A percentile compares a stretch with the other conserved stretches of the same genome.
These are phyloP conservation scores for Archocentrus centrarchus DNA, from an alignment of 2,113 vertebrate genomes.

Conservation along the genomic window DNA sequence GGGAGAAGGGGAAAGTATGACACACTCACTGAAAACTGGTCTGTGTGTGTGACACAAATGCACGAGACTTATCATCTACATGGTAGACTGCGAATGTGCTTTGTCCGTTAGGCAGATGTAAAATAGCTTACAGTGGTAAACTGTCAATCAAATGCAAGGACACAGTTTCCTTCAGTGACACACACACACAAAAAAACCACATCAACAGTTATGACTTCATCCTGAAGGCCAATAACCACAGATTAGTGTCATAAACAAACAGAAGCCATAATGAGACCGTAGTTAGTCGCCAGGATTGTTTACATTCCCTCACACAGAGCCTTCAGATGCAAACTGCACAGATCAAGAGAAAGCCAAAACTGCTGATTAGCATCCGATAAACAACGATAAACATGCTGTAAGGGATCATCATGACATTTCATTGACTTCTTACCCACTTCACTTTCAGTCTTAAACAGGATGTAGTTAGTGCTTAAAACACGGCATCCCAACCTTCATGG, in stretches of 20 bases:
- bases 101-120: slow-evolving; percentile 4
- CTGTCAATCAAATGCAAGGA: slow-evolving; percentile 20
- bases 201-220: slow-evolving; percentile 8
- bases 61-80: slow-evolving; percentile 7
- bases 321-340: slow-evolving; percentile 41
- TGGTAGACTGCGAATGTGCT: background rate
- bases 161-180: slow-evolving; percentile 10
- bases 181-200: background rate
- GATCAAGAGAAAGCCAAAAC: slow-evolving; percentile 41
- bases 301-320: slow-evolving; percentile 45
- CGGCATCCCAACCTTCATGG: background rate
- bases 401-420: slow-evolving; percentile 36
- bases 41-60: slow-evolving; percentile 11
- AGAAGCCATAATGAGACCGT: slow-evolving; percentile 22
- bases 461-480: background rate
- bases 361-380: slow-evolving; percentile 30
- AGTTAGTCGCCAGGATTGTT: slow-evolving; percentile 39
- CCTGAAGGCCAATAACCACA: slow-evolving; percentile 11
- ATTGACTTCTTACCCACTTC: slow-evolving; percentile 29
- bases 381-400: slow-evolving; percentile 10
- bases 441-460: slow-evolving; percentile 2
- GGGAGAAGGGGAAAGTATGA: slow-evolving; percentile 30
- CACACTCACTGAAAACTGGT: slow-evolving; percentile 3
- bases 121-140: slow-evolving; percentile 5
- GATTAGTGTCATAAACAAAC: slow-evolving; percentile 44